Percentiles rank a stretch among this genome's conserved stretches.
phyloP scores from a whole-genome alignment of 2,113 vertebrate genomes.

The Mus spicilegus region DNA sequence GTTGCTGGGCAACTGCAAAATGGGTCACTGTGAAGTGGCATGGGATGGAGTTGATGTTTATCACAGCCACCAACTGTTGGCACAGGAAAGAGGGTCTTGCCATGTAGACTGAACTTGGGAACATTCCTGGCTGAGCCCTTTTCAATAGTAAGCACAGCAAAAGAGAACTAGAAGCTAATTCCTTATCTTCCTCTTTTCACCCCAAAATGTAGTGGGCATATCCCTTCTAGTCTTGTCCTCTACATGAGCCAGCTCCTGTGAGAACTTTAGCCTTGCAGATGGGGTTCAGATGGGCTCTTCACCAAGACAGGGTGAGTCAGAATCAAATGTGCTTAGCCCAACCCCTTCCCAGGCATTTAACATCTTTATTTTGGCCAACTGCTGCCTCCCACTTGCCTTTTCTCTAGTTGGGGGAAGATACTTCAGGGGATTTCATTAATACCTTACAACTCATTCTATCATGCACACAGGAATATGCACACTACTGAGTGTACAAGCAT shows the following conservation, averaged over 20 bases:
- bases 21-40: neutral
- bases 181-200: neutral
- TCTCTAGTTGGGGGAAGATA: neutral
- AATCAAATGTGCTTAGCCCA: slow-evolving; percentile 77
- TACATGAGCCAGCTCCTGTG: rapidly evolving
- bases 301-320: slow-evolving; percentile 73
- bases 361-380: slow-evolving; percentile 25
- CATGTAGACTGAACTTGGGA: neutral
- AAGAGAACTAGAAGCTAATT: neutral
- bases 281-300: slow-evolving; percentile 65
- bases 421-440: slow-evolving; percentile 67
- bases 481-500: neutral
- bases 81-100: neutral
- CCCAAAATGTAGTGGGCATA: neutral
- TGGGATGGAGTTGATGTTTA: neutral
- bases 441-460: neutral
- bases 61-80: neutral
- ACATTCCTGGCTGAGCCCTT: neutral
- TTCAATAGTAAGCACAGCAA: rapidly evolving
- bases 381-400: neutral
- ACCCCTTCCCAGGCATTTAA: slow-evolving; percentile 75
- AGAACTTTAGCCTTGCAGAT: neutral
- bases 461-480: neutral
- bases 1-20: neutral
- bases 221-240: neutral